Conservation (phyloP, 2,888 invertebrate species). For the Drosophila diplacantha region DNA sequence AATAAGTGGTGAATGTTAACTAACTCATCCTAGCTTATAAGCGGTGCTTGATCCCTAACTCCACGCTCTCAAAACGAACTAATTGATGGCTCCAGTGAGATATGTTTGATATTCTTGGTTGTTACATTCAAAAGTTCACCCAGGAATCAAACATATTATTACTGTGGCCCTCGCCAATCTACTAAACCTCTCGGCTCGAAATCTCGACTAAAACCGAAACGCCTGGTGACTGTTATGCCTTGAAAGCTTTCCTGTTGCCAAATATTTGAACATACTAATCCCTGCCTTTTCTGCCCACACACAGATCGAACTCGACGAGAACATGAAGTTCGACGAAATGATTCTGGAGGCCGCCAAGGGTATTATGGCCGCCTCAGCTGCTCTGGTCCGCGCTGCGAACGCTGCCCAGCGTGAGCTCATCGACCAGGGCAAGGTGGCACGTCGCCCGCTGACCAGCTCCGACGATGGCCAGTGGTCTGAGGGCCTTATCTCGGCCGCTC, state of each 20-base stretch:
- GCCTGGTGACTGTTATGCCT: conserved; percentile 39
- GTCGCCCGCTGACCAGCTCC: conserved; percentile 89
- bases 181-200: conserved; percentile 60
- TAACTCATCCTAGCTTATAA: conserved; percentile 36
- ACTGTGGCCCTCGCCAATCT: conserved; percentile 81
- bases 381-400: conserved; percentile 96
- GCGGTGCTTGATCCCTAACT: conserved; percentile 47
- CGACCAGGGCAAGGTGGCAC: conserved; percentile 91
- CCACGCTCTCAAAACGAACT: conserved; percentile 35
- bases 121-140: conserved; percentile 88
- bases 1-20: conserved; percentile 29
- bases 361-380: conserved; percentile 97
- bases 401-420: conserved; percentile 98
- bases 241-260: not conserved
- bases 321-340: conserved; percentile 99
- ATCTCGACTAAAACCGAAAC: conserved; percentile 35
- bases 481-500: conserved; percentile 95
- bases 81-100: conserved; percentile 85
- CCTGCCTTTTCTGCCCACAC: conserved; percentile 10
- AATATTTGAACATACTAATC: conserved; percentile 4
- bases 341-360: conserved; percentile 98
- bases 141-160: conserved; percentile 99
- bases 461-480: conserved; percentile 99
- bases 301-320: conserved; percentile 84
- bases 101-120: conserved; percentile 99